phyloP scores from a whole-genome alignment of 2,113 vertebrate species.

The Nannobrachium achirus region DNA sequence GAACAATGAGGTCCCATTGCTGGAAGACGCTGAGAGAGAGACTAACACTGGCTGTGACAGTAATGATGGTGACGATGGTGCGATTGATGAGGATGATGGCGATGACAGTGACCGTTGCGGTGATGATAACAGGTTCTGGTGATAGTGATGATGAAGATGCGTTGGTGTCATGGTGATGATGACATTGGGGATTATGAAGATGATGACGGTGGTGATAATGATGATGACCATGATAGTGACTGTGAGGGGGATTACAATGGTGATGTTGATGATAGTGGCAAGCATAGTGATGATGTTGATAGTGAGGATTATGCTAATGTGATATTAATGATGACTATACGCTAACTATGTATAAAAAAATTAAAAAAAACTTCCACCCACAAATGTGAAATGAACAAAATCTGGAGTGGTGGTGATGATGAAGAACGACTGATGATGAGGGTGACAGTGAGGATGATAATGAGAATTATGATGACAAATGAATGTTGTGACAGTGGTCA shows the following conservation, averaged over 20 bases:
- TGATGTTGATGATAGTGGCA: background rate
- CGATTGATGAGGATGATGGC: background rate
- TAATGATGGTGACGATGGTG: background rate
- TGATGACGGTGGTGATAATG: background rate
- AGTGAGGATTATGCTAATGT: background rate
- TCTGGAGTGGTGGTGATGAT: too few relatives aligned
- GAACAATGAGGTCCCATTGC: slow-evolving; percentile 48
- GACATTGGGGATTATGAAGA: background rate
- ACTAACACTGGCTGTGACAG: slow-evolving; percentile 9
- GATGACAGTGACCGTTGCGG: background rate
- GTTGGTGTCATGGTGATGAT: background rate
- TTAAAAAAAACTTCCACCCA: too few relatives aligned
- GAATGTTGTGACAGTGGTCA: background rate
- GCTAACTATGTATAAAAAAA: too few relatives aligned
- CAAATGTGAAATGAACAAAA: too few relatives aligned
- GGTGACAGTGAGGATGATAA: background rate
- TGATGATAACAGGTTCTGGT: background rate
- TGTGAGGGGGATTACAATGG: background rate
- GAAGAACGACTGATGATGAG: background rate
- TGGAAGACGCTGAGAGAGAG: slow-evolving; percentile 37
- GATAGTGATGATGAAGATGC: slow-evolving; percentile 12
- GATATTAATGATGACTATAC: background rate
- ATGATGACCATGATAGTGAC: background rate
- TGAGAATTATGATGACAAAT: background rate
- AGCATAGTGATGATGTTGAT: background rate